Conservation (phyloP, 2,797 vertebrate genomes). For the Synanceia verrucosa region DNA sequence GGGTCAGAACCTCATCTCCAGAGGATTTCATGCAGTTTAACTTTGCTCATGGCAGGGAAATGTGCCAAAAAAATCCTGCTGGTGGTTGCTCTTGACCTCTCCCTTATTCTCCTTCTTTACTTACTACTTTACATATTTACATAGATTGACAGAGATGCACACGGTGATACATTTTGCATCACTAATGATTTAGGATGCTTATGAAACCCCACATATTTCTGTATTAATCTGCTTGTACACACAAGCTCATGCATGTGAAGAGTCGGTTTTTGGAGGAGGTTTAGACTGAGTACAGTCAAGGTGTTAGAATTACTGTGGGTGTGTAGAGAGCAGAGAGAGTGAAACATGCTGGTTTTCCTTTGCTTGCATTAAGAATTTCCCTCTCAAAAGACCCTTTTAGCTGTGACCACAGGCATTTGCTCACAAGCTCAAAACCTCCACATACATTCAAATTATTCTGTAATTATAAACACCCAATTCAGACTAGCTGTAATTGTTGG, state of each 20-base stretch:
- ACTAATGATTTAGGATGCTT: conserved; percentile 47
- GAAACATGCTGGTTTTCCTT: conserved; percentile 34
- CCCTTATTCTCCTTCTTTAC: conserved; percentile 21
- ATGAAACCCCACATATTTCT: conserved; percentile 34
- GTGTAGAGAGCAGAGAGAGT: conserved; percentile 14
- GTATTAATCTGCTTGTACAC: conserved; percentile 26
- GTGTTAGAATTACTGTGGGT: conserved; percentile 22
- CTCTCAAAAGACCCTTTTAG: conserved; percentile 46
- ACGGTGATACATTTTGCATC: conserved; percentile 48
- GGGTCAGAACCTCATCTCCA: conserved; percentile 40
- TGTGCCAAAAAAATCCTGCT: conserved; percentile 37
- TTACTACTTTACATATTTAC: too few relatives aligned
- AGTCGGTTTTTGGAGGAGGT: conserved; percentile 48
- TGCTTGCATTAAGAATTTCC: conserved; percentile 43
- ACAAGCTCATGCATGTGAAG: conserved; percentile 32
- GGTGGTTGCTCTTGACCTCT: conserved; percentile 32
- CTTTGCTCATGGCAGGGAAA: conserved; percentile 57
- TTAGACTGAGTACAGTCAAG: conserved; percentile 20
- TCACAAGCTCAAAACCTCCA: conserved; percentile 25
- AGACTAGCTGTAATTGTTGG: conserved; percentile 35
- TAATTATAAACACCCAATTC: conserved; percentile 25
- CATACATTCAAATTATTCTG: conserved; percentile 32
- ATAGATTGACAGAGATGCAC: not conserved
- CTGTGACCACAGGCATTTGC: conserved; percentile 35
- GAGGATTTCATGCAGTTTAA: conserved; percentile 65